A percentile compares a stretch with the other conserved stretches of the same genome.
Evolutionary conservation across 1,140 invertebrate genomes (phyloP).

Genomic region (Atta texana): DNA sequence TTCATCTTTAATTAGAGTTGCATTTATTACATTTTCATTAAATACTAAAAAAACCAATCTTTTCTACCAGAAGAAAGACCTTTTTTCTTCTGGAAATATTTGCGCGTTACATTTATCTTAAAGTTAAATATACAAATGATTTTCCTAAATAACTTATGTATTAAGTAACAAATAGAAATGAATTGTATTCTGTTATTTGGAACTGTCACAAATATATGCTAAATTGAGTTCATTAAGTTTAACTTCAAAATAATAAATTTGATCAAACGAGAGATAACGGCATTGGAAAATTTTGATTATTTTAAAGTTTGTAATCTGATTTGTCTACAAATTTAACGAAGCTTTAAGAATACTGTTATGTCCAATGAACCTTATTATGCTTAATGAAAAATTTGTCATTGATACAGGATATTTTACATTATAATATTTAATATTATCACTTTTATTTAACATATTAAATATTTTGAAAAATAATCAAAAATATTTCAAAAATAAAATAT

Average conservation of each 20-base stretch:
- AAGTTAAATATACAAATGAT: background rate
- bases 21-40: too few relatives aligned
- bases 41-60: too few relatives aligned
- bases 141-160: background rate
- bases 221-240: background rate
- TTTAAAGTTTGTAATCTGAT: background rate
- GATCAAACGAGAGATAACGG: background rate
- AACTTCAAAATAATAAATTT: conserved; percentile 18
- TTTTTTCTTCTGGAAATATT: too few relatives aligned
- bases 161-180: background rate
- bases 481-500: background rate
- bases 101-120: background rate
- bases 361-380: background rate
- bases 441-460: background rate
- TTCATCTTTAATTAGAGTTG: too few relatives aligned
- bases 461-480: background rate
- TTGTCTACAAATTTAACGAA: background rate
- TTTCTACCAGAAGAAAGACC: too few relatives aligned
- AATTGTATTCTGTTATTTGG: background rate
- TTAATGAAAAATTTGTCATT: background rate
- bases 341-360: background rate
- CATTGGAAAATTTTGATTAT: background rate
- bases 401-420: conserved; percentile 2
- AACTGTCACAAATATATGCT: background rate
- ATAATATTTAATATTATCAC: background rate